Percentiles rank a stretch among this genome's conserved stretches.
Evolutionary conservation across 2,888 invertebrate genomes (phyloP).

Genomic region (Noctua comes): DNA sequence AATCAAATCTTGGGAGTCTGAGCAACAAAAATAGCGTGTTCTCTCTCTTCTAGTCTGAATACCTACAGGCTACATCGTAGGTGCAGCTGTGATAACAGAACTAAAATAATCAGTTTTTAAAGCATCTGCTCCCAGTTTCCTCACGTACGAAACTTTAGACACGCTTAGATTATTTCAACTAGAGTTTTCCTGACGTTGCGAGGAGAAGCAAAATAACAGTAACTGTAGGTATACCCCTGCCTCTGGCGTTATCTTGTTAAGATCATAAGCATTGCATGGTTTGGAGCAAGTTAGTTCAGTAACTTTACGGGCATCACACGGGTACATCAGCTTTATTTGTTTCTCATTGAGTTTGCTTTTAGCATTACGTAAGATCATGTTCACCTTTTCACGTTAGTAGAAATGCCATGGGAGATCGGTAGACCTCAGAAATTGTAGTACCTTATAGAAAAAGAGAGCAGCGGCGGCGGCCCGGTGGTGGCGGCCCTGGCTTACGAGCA

Average conservation of each 20-base stretch:
- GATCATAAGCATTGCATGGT: conserved; percentile 39
- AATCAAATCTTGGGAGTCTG: not conserved
- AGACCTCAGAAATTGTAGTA: too few relatives aligned
- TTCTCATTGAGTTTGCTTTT: too few relatives aligned
- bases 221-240: conserved; percentile 11
- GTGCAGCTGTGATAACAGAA: conserved; percentile 15
- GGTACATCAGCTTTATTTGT: not conserved
- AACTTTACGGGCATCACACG: conserved; percentile 18
- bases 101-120: conserved; percentile 36
- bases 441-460: not conserved
- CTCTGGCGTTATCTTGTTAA: conserved; percentile 38
- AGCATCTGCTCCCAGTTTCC: conserved; percentile 36
- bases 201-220: conserved; percentile 12
- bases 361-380: not conserved
- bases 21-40: not conserved
- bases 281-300: conserved; percentile 22
- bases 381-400: not conserved
- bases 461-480: too few relatives aligned
- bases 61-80: not conserved
- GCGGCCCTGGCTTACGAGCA: too few relatives aligned
- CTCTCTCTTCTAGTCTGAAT: not conserved
- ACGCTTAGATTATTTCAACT: conserved; percentile 42
- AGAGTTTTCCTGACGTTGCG: conserved; percentile 37
- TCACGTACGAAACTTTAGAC: conserved; percentile 44
- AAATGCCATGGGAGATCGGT: not conserved